Evolutionary conservation across 2,113 vertebrate species (phyloP), one percentile per base, ranked within the genome.

Genomic region (Channa argus): DNA sequence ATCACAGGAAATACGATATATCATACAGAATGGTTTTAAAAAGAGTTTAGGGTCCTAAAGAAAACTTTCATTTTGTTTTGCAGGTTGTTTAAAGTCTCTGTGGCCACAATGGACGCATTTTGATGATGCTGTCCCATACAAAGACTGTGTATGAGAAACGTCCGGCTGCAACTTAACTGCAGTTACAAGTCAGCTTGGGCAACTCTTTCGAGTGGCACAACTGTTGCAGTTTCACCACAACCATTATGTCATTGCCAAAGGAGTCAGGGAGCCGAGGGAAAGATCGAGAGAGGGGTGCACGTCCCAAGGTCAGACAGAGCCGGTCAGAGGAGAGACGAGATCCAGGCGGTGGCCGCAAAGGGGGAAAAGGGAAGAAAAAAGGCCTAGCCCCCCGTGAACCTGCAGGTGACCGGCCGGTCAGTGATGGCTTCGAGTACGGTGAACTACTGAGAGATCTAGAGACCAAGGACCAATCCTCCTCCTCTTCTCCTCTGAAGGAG

Each of bases 281-380:
- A 58, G 91, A 92, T 49, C 68, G 91, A 63, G 93, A 94, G 64
- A 80, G 92, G 5, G 94, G 94, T 0, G 94, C 95, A 4, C 92
- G 94, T 11, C 95, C 95, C 5, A 96, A 96, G 80, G 94, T 94
- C 33, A 92, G 94, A 14, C 92, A 93, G 68, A 95, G 94, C 59
- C 91, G 92, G 1, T 95, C 93, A 0, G 92, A 93, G 69, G 94
- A 94, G 75, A 89, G 92, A 60, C 84, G 89, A 44, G 91, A 92
- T 12, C 46, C 85, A 0, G 89, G 89, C 2, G 65, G 79, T 0
- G 85, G 84, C 8, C 75, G 84, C 10, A 94, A 91, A 76, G 74
- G 74, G 36, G 77, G 79, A 50, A 91, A 92, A 53, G 85, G 87
- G 6, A 94, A 92, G 86, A 93, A 94, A 71, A 95, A 94, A 77